Evolutionary conservation across 2,888 invertebrate genomes (phyloP).

Genomic region (Bedellia somnulentella): DNA sequence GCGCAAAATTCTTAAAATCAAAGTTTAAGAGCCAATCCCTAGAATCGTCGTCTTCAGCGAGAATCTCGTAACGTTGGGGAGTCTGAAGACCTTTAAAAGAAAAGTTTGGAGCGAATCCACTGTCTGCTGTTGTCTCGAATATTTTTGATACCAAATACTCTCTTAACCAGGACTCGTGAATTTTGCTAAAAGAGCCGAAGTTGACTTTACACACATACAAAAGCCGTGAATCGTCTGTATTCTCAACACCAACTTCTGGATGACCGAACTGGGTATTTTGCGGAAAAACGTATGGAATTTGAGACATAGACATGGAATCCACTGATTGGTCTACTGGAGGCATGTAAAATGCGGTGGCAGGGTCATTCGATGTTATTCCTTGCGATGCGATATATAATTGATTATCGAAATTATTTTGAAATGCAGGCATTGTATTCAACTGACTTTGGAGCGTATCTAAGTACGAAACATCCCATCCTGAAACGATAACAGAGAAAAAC

Average conservation of each 20-base stretch:
- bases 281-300: no score
- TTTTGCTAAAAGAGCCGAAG: conserved; percentile 24
- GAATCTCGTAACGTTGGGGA: conserved; percentile 27
- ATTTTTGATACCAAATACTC: conserved; percentile 29
- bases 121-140: conserved; percentile 18
- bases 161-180: conserved; percentile 25
- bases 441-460: no score
- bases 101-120: conserved; percentile 33
- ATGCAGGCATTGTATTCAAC: no score
- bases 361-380: no score
- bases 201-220: conserved; percentile 37
- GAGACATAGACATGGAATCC: no score
- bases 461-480: no score
- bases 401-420: no score
- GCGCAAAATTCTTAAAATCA: conserved; percentile 26
- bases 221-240: conserved; percentile 19
- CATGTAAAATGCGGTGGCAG: no score
- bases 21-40: conserved; percentile 32
- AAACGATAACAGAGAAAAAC: no score
- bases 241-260: conserved; percentile 9
- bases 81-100: conserved; percentile 34
- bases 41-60: conserved; percentile 25
- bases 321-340: no score
- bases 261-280: background rate
- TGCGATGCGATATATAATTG: no score